phyloP scores from a whole-genome alignment of 2,797 vertebrate genomes.

The Scyliorhinus canicula region DNA sequence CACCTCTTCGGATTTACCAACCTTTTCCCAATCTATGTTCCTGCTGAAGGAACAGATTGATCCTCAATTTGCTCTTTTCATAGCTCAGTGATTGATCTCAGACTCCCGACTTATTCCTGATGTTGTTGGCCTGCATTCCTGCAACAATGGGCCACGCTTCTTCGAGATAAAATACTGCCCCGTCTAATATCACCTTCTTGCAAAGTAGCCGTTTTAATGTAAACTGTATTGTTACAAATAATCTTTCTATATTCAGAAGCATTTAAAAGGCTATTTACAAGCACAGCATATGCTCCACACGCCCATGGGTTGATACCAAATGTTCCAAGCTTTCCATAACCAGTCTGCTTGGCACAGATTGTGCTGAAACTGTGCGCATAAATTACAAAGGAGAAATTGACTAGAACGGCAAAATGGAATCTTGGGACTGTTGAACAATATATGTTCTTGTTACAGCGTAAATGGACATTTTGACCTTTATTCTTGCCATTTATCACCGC shows the following conservation, averaged over 20 bases:
- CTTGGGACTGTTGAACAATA: not conserved
- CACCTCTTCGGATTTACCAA: not conserved
- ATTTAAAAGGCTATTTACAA: not conserved
- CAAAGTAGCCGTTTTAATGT: not conserved
- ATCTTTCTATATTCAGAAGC: not conserved
- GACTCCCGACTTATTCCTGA: not conserved
- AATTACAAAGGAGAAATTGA: not conserved
- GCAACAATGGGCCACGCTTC: not conserved
- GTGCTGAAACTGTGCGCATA: not conserved
- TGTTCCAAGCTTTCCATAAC: not conserved
- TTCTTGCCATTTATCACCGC: not conserved
- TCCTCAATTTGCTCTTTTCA: not conserved
- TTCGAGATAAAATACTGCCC: not conserved
- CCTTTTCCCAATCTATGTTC: not conserved
- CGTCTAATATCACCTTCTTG: not conserved
- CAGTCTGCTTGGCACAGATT: not conserved
- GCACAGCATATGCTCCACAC: not conserved
- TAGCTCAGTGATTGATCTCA: not conserved
- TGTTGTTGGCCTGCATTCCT: not conserved
- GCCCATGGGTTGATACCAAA: not conserved
- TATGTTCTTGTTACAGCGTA: not conserved
- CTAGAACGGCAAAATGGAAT: not conserved
- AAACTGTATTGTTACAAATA: not conserved
- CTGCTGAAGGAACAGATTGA: too few species aligned
- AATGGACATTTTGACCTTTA: constrained; percentile 10